Conservation (phyloP, 2,113 vertebrate species). For the Zapus hudsonius region DNA sequence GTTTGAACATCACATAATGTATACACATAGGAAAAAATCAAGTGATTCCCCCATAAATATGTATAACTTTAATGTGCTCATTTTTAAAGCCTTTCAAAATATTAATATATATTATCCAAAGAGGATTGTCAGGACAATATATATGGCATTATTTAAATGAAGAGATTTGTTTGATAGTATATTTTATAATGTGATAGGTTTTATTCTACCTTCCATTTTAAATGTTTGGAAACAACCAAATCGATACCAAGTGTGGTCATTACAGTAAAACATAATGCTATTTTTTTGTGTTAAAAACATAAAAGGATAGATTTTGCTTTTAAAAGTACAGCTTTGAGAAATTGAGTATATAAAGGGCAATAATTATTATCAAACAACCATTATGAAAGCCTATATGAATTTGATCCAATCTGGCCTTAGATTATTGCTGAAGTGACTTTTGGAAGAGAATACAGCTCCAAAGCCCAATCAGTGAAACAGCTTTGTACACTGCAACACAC, state of each 20-base stretch:
- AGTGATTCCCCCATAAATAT: not conserved
- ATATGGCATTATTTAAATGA: not conserved
- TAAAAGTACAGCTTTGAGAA: not conserved
- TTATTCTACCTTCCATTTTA: not conserved
- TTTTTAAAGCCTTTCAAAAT: not conserved
- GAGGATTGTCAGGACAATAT: not conserved
- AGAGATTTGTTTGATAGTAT: not conserved
- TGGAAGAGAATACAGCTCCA: not conserved
- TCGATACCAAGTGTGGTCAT: not conserved
- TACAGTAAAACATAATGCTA: not conserved
- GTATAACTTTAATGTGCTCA: not conserved
- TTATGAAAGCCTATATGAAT: constrained; percentile 11
- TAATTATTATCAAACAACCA: constrained; percentile 27
- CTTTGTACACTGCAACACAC: not conserved
- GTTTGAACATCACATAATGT: not conserved
- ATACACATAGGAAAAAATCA: not conserved
- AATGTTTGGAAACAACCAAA: not conserved
- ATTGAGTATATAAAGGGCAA: not conserved
- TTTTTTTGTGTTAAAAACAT: not conserved
- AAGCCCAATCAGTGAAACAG: not conserved
- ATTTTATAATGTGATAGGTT: not conserved
- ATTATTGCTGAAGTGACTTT: not conserved
- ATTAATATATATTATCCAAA: not conserved
- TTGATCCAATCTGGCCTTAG: not conserved
- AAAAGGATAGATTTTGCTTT: not conserved